phyloP scores from a whole-genome alignment of 2,888 invertebrate species.

The Strigamia crassipes region DNA sequence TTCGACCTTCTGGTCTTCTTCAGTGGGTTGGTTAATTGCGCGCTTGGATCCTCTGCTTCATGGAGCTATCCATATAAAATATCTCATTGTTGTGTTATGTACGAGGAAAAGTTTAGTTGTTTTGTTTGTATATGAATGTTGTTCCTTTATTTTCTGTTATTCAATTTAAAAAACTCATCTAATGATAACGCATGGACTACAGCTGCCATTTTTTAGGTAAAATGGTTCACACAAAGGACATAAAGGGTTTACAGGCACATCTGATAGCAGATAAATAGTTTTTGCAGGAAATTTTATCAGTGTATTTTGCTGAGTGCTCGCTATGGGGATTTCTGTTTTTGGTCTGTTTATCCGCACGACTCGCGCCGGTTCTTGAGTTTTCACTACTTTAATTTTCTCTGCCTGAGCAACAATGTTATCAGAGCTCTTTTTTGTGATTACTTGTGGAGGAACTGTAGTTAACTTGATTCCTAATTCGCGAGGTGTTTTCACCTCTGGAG shows the following conservation, averaged over 20 bases:
- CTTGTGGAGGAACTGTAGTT: not conserved
- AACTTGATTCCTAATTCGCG: not conserved
- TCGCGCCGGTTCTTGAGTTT: not conserved
- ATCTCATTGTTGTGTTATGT: no score
- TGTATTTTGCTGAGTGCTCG: not conserved
- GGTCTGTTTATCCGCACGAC: not conserved
- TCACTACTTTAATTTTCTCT: not conserved
- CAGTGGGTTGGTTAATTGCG: no score
- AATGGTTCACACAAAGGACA: constrained; percentile 10
- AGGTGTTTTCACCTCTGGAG: not conserved
- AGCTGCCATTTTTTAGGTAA: not conserved
- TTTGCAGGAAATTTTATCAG: not conserved
- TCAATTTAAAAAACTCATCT: not conserved
- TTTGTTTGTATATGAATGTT: no score
- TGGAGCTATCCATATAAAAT: no score
- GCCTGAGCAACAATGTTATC: not conserved
- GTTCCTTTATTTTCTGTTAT: no score
- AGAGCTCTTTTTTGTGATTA: not conserved
- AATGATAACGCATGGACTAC: not conserved
- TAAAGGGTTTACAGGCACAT: not conserved
- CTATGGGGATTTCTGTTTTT: not conserved
- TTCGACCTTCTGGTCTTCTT: no score
- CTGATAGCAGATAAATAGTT: not conserved
- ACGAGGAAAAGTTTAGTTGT: no score
- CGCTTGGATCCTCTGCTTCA: no score